Percentiles rank a stretch among this genome's conserved stretches.
phyloP scores from a whole-genome alignment of 2,113 vertebrate species.

The Dascyllus trimaculatus region DNA sequence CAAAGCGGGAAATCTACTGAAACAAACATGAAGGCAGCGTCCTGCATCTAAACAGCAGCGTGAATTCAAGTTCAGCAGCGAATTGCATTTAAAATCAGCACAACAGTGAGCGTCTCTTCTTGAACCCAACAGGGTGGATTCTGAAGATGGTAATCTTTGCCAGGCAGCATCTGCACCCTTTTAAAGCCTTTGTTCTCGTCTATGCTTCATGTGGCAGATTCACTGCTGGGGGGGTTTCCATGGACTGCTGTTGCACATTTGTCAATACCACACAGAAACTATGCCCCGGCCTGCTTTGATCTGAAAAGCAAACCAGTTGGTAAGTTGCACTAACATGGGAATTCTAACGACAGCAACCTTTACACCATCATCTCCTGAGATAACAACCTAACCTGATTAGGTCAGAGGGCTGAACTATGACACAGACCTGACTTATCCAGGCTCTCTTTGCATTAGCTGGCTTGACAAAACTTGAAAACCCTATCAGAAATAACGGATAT shows the following conservation, averaged over 20 bases:
- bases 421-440: no score
- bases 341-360: neutral
- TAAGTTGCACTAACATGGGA: neutral
- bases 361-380: no score
- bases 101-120: neutral
- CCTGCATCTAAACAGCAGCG: neutral
- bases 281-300: neutral
- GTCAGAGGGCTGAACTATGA: no score
- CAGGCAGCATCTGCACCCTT: slow-evolving; percentile 13
- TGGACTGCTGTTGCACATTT: neutral
- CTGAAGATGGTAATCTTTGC: neutral
- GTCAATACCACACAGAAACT: neutral
- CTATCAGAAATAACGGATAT: no score
- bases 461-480: no score
- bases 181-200: slow-evolving; percentile 2
- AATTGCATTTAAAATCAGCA: neutral
- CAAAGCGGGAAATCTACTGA: neutral
- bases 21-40: no score
- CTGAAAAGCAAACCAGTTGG: neutral
- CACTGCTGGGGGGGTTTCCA: neutral
- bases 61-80: no score
- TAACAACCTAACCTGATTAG: no score
- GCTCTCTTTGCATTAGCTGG: no score
- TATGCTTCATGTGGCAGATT: slow-evolving; percentile 15
- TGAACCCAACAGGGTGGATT: neutral